Conservation (phyloP, 64 coral and sea anemone species). For the Actinia equina region DNA sequence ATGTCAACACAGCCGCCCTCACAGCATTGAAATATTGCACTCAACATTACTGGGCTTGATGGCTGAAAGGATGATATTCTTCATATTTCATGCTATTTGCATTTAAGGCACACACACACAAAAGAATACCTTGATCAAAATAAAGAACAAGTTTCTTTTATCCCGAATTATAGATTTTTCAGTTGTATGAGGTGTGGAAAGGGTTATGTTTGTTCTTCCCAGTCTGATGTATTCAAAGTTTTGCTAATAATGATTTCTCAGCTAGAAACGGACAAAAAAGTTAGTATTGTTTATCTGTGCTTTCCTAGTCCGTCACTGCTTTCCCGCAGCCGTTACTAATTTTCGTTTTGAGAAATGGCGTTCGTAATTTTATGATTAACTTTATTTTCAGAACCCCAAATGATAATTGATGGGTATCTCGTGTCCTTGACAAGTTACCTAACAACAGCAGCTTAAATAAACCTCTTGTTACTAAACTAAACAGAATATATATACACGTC, state of each 20-base stretch:
- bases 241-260: neutral
- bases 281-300: neutral
- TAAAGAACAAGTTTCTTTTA: neutral
- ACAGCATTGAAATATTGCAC: slow-evolving; percentile 10
- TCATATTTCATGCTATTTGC: neutral
- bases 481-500: neutral
- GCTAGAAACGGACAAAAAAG: neutral
- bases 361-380: neutral
- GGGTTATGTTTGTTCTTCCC: neutral
- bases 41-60: neutral
- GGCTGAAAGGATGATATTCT: neutral
- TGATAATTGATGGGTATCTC: neutral
- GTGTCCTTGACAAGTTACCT: neutral
- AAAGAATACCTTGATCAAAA: neutral
- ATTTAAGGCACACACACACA: neutral
- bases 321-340: too few species aligned
- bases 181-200: neutral
- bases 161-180: neutral
- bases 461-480: neutral
- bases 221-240: too few species aligned
- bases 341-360: neutral
- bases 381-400: neutral
- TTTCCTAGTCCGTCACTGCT: neutral
- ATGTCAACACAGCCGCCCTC: slow-evolving; percentile 19
- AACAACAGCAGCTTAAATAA: neutral